A percentile compares a stretch with the other conserved stretches of the same genome.
Conservation (phyloP, 2,797 vertebrate genomes). For the Pteropus rufus region DNA sequence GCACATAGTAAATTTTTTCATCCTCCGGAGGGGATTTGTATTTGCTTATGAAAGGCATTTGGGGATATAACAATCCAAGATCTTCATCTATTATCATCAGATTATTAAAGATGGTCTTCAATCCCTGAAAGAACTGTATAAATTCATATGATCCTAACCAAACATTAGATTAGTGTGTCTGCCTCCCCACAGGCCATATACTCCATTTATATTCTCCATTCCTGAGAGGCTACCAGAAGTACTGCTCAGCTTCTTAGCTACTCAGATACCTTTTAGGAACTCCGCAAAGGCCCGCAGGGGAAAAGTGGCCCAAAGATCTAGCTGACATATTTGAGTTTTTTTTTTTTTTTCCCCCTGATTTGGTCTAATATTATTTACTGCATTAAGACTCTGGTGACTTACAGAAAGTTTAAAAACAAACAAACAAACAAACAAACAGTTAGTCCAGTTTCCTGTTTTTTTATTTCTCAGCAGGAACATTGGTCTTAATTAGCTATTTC, state of each 20-base stretch:
- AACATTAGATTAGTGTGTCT: neutral
- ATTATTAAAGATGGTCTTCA: neutral
- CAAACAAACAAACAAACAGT: neutral
- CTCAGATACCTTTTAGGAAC: neutral
- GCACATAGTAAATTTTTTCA: neutral
- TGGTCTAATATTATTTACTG: neutral
- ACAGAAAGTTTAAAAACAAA: neutral
- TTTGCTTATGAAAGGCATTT: neutral
- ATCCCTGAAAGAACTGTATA: accelerated
- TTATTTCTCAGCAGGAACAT: neutral
- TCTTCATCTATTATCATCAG: neutral
- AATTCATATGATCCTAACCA: neutral
- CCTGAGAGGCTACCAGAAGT: neutral
- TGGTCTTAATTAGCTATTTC: neutral
- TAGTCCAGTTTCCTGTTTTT: neutral
- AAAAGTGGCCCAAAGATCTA: neutral
- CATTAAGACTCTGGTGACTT: neutral
- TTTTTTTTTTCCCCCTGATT: neutral
- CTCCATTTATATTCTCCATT: neutral
- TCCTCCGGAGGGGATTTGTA: neutral
- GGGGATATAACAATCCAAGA: neutral
- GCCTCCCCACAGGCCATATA: too few species aligned
- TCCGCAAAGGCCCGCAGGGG: neutral
- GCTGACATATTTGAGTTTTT: neutral
- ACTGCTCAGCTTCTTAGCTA: neutral